Evolutionary conservation across 2,888 invertebrate genomes (phyloP), one percentile per base, ranked within the genome.

Genomic region (Coremacera marginata): DNA sequence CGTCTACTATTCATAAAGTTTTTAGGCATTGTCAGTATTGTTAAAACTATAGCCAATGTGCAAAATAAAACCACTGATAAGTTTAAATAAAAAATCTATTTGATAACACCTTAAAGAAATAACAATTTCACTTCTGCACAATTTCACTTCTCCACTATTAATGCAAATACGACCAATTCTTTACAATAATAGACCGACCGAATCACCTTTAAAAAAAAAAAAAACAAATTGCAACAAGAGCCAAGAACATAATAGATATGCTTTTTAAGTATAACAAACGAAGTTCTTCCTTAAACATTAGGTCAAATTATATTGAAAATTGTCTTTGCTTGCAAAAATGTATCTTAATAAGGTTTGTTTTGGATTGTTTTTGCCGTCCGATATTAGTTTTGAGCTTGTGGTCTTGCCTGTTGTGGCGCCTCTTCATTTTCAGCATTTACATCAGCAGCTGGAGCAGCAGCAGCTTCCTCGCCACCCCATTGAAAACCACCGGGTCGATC

Each of bases 401-500:
- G 74, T 11, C 65, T 51, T 49, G 22, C 52, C 16, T 63, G 63
- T 22, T 73, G 73, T 19, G 52, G 63, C 37, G 62, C 72, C 37
- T 65, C 73, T 51, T 14, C 73, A 63, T 74, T 74, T 19, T 63
- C 76, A 25, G 57, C 78, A 3, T 74, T 71, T n/a, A 57, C 77
- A 63, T 77, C 78, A 5, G 79, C 80, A 14, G 68, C 79, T 19
- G 75, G 77, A 62, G 77, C 63, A 82, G 80, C 78, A 16, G 62
- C 79, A 9, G 76, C 77, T 62, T 76, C 60, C 82, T 82, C 87
- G 31, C 86, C 88, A 11, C 82, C 88, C 52, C 94, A 94, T 96
- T 96, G 97, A 84, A 95, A 92, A 86, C 95, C 97, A 31, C 96
- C 97, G 19, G 96, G 97, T 0, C 97, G 97, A 77, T 96, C 91